A percentile compares a stretch with the other conserved stretches of the same genome.
phyloP scores from a whole-genome alignment of 2,888 invertebrate species.

The Caprella mutica region DNA sequence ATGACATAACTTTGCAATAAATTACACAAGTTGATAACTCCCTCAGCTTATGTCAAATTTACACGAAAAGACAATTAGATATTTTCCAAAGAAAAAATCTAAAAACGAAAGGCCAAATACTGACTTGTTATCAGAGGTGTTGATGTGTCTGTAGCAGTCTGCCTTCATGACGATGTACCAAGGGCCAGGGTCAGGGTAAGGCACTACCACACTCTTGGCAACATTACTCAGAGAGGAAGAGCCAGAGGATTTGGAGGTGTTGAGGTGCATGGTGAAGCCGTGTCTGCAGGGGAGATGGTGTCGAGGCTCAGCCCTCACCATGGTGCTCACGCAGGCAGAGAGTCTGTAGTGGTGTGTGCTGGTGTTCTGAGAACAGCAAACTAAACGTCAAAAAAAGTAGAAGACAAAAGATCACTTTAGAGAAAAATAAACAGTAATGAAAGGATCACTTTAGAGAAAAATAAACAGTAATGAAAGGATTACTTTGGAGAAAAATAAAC shows the following conservation, averaged over 20 bases:
- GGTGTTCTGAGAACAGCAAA: slow-evolving; percentile 2
- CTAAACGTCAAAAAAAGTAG: neutral
- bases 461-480: too few species aligned
- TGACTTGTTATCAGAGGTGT: neutral
- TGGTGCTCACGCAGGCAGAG: slow-evolving; percentile 36
- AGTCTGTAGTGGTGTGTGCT: slow-evolving; percentile 36
- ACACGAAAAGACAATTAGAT: too few species aligned
- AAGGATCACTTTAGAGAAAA: too few species aligned
- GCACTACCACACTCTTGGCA: slow-evolving; percentile 41
- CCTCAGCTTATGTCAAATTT: too few species aligned
- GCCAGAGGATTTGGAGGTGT: slow-evolving; percentile 15
- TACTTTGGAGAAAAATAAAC: too few species aligned
- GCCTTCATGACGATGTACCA: slow-evolving; percentile 68
- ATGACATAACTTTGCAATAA: too few species aligned
- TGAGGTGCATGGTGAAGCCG: slow-evolving; percentile 18
- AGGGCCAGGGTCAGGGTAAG: slow-evolving; percentile 69
- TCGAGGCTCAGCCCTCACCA: slow-evolving; percentile 29
- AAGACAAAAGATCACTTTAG: neutral
- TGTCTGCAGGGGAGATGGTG: slow-evolving; percentile 13
- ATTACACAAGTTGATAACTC: too few species aligned
- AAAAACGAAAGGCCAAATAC: too few species aligned
- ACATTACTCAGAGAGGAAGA: neutral
- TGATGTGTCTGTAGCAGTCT: slow-evolving; percentile 46
- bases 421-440: too few species aligned
- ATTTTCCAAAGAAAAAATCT: too few species aligned